A percentile compares a stretch with the other conserved stretches of the same genome.
Evolutionary conservation across 2,888 invertebrate species (phyloP).

Genomic region (Xestobium rufovillosum): DNA sequence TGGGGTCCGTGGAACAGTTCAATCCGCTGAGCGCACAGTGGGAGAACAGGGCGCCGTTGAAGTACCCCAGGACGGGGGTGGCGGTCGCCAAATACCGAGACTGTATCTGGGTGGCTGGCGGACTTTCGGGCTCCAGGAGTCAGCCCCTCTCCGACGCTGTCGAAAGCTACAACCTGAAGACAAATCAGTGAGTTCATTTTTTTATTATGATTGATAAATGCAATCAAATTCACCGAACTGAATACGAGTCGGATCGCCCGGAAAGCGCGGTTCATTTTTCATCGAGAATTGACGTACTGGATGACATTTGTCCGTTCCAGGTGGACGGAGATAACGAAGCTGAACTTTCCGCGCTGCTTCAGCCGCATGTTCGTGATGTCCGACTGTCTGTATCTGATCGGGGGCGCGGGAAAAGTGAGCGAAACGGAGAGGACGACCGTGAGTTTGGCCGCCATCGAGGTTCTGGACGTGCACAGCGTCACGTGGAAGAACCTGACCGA

Average conservation of each 20-base stretch:
- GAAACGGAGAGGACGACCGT: conserved; percentile 49
- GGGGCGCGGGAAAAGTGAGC: conserved; percentile 55
- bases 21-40: conserved; percentile 51
- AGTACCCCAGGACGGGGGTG: conserved; percentile 53
- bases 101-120: conserved; percentile 67
- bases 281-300: no score
- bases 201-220: background rate
- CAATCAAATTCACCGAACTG: no score
- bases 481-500: conserved; percentile 53
- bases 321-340: conserved; percentile 51
- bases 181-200: conserved; percentile 46
- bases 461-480: conserved; percentile 51
- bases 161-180: conserved; percentile 56
- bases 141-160: conserved; percentile 52
- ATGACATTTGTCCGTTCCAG: no score
- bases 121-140: conserved; percentile 54
- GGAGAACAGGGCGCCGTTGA: conserved; percentile 53
- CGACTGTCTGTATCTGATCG: conserved; percentile 57
- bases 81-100: conserved; percentile 55
- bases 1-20: conserved; percentile 56
- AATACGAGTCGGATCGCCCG: no score
- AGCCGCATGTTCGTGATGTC: conserved; percentile 48
- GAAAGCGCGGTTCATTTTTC: no score
- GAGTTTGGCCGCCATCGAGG: conserved; percentile 53
- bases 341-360: conserved; percentile 51